A percentile compares a stretch with the other conserved stretches of the same genome.
Conservation (phyloP, 2,888 invertebrate species). For the Diarsia dahlii region DNA sequence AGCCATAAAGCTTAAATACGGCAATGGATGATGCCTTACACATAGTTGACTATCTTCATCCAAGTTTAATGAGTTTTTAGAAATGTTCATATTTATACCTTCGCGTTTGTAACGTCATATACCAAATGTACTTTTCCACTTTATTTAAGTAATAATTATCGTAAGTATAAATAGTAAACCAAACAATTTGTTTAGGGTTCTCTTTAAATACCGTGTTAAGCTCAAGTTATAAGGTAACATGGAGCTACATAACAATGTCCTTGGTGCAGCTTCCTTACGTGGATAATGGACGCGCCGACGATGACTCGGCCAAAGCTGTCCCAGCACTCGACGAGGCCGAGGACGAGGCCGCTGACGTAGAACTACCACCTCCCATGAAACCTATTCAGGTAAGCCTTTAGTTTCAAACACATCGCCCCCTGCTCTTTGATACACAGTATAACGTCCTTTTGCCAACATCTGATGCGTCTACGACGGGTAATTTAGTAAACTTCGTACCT, state of each 20-base stretch:
- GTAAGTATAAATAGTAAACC: background rate
- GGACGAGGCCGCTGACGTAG: constrained; percentile 93
- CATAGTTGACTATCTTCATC: constrained; percentile 18
- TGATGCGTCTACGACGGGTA: background rate
- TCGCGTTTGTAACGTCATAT: background rate
- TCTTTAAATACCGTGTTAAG: background rate
- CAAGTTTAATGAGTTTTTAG: constrained; percentile 5
- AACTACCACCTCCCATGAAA: constrained; percentile 98
- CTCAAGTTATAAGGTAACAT: background rate
- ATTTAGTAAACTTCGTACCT: constrained; percentile 3
- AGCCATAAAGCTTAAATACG: constrained; percentile 6
- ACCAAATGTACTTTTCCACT: constrained; percentile 2
- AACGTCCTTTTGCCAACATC: constrained; percentile 1
- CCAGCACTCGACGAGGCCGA: constrained; percentile 93
- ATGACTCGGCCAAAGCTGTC: constrained; percentile 73
- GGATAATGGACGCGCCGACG: constrained; percentile 77
- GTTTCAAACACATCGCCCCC: background rate
- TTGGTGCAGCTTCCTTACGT: constrained; percentile 77
- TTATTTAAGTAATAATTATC: background rate
- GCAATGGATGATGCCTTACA: background rate
- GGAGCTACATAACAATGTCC: background rate
- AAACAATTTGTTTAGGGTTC: background rate
- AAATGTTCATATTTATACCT: background rate
- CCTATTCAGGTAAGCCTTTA: constrained; percentile 94
- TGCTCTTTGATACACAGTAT: constrained; percentile 1